Conservation (phyloP, 2,888 invertebrate genomes). For the Volucella inflata region DNA sequence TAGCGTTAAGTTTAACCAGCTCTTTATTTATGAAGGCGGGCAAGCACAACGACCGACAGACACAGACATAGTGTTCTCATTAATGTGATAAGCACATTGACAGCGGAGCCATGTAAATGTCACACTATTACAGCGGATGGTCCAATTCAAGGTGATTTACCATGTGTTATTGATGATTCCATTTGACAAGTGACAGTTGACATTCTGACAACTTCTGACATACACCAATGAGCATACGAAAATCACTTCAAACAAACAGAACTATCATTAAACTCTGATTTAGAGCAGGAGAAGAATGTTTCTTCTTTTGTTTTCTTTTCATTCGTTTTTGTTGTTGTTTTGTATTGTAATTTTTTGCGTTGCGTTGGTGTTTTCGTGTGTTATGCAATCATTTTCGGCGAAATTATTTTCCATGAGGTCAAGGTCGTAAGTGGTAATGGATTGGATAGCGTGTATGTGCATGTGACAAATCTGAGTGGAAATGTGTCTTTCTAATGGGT, state of each 20-base stretch:
- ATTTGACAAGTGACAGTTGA: slow-evolving; percentile 43
- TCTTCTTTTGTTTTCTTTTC: no score
- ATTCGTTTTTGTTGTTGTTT: no score
- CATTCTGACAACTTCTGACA: no score
- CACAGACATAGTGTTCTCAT: slow-evolving; percentile 21
- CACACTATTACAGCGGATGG: slow-evolving; percentile 6
- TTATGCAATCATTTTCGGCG: no score
- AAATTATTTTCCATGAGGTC: no score
- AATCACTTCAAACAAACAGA: slow-evolving; percentile 9
- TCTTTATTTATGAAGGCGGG: slow-evolving; percentile 20
- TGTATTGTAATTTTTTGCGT: no score
- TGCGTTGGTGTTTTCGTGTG: no score
- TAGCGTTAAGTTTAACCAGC: slow-evolving; percentile 4
- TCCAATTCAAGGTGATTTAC: slow-evolving; percentile 32
- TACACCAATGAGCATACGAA: not conserved
- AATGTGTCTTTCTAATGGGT: no score
- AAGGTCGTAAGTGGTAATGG: no score
- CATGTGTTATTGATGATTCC: slow-evolving; percentile 38
- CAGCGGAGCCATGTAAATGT: slow-evolving; percentile 15
- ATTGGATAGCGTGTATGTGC: no score
- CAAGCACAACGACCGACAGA: no score
- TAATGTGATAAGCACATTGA: slow-evolving; percentile 37
- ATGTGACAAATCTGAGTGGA: no score
- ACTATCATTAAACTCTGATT: slow-evolving; percentile 3
- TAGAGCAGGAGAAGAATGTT: not conserved